A percentile compares a stretch with the other conserved stretches of the same genome.
phyloP scores from a whole-genome alignment of 2,113 vertebrate species.

The Oryzias curvinotus region DNA sequence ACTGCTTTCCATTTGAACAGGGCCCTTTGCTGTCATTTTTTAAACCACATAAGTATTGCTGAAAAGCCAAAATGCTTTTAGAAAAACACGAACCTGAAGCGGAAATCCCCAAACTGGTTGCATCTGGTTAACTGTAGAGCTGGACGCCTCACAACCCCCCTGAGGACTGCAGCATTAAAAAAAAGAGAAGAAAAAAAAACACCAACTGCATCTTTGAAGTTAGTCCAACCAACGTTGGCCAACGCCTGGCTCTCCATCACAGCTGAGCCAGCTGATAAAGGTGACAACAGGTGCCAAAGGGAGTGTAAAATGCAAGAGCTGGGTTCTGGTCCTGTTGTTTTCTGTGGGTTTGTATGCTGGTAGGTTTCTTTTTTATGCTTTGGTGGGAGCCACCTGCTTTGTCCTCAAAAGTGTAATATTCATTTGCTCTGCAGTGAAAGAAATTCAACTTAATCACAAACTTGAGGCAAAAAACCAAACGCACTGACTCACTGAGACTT shows the following conservation, averaged over 20 bases:
- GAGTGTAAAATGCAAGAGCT: slow-evolving; percentile 26
- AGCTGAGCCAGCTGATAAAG: slow-evolving; percentile 49
- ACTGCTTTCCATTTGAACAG: too few relatives aligned
- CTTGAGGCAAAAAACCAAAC: slow-evolving; percentile 2
- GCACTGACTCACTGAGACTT: background rate
- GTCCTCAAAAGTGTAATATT: background rate
- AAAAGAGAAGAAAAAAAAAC: background rate
- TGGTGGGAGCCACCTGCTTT: slow-evolving; percentile 9
- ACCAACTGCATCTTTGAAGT: slow-evolving; percentile 23
- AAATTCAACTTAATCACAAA: slow-evolving; percentile 10
- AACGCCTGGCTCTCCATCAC: slow-evolving; percentile 33
- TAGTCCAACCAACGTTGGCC: slow-evolving; percentile 36
- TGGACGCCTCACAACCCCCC: slow-evolving; percentile 8
- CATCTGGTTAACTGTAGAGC: background rate
- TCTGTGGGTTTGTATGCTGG: background rate
- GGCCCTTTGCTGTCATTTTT: too few relatives aligned
- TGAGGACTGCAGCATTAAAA: slow-evolving; percentile 11
- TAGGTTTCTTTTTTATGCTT: slow-evolving; percentile 2
- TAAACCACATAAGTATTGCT: background rate
- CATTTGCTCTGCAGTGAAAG: background rate
- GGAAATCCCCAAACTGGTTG: background rate
- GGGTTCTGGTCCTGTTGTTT: background rate
- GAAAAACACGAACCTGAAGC: background rate
- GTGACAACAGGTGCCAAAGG: slow-evolving; percentile 35
- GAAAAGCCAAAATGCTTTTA: background rate